Conservation (phyloP, 2,888 invertebrate genomes). For the Cylloceria caligata region DNA sequence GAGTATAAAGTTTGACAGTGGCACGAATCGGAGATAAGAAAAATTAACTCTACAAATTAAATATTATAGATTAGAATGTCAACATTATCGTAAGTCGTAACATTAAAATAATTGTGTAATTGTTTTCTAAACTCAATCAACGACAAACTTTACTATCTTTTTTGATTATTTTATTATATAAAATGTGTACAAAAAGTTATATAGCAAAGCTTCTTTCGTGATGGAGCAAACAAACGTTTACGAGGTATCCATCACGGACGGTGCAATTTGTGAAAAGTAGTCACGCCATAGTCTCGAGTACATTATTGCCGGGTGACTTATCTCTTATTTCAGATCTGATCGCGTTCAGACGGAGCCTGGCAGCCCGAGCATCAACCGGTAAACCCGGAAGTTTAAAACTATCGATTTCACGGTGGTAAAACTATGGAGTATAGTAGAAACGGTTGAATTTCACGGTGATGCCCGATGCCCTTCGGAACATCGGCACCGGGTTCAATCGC, state of each 20-base stretch:
- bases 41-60: too few relatives aligned
- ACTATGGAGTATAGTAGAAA: constrained; percentile 8
- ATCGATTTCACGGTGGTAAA: constrained; percentile 46
- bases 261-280: constrained; percentile 24
- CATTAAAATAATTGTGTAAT: too few relatives aligned
- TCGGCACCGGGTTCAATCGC: background rate
- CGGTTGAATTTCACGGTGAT: constrained; percentile 48
- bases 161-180: background rate
- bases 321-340: constrained; percentile 40
- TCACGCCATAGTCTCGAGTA: constrained; percentile 19
- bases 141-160: background rate
- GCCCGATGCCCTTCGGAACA: constrained; percentile 1
- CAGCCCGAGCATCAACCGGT: background rate
- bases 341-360: background rate
- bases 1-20: too few relatives aligned
- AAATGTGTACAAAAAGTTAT: background rate
- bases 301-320: constrained; percentile 27
- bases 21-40: too few relatives aligned
- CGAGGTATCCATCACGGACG: background rate
- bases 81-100: too few relatives aligned
- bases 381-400: constrained; percentile 55
- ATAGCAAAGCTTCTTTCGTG: background rate
- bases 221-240: background rate
- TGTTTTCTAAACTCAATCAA: background rate
- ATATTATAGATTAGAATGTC: too few relatives aligned